Conservation (phyloP, 2,113 vertebrate genomes). For the Kryptolebias marmoratus region DNA sequence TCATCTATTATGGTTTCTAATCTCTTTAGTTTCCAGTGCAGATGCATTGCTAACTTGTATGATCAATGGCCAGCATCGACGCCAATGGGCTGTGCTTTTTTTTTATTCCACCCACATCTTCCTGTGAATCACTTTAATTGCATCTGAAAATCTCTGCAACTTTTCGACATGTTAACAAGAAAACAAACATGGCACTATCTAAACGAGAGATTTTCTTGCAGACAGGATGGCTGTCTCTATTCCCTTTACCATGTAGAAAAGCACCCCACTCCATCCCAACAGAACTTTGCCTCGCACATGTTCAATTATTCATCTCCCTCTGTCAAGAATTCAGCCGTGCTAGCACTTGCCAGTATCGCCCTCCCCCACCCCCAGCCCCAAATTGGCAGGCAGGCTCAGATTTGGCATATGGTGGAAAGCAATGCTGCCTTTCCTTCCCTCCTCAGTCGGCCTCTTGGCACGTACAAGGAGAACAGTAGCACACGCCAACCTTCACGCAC, state of each 20-base stretch:
- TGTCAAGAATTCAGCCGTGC: constrained; percentile 78
- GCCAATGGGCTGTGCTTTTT: constrained; percentile 8
- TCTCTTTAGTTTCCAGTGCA: neutral
- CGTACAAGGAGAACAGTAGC: constrained; percentile 56
- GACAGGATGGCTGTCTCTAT: constrained; percentile 48
- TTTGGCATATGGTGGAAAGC: constrained; percentile 76
- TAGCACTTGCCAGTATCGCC: constrained; percentile 73
- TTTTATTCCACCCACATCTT: constrained; percentile 12
- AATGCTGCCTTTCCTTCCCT: constrained; percentile 63
- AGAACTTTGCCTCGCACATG: constrained; percentile 68
- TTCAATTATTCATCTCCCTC: constrained; percentile 81
- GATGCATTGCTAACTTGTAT: neutral
- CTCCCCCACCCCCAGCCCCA: constrained; percentile 30
- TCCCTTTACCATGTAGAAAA: constrained; percentile 48
- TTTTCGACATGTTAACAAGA: constrained; percentile 67
- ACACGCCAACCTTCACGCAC: constrained; percentile 14
- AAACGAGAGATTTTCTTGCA: constrained; percentile 60
- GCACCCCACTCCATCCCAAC: constrained; percentile 57
- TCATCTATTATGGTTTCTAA: neutral
- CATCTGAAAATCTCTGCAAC: constrained; percentile 41
- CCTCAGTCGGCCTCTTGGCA: constrained; percentile 68
- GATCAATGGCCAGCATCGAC: constrained; percentile 20
- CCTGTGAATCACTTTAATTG: constrained; percentile 29
- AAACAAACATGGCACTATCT: constrained; percentile 35
- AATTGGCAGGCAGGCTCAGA: constrained; percentile 75